Conservation (phyloP, 2,797 vertebrate species). For the Sylvilagus floridanus region DNA sequence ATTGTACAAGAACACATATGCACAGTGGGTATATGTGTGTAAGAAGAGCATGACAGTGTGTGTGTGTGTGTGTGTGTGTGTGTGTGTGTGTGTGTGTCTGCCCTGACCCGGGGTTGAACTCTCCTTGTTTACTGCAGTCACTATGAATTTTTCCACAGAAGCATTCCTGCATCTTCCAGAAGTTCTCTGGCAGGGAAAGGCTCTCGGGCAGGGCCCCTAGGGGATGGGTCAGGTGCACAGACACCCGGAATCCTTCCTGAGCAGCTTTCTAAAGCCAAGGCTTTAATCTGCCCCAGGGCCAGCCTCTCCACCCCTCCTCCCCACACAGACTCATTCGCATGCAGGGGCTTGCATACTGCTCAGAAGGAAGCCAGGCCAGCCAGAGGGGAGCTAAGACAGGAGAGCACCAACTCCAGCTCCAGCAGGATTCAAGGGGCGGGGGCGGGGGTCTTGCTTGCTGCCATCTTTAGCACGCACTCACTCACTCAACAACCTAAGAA, state of each 20-base stretch:
- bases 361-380: background rate
- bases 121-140: background rate
- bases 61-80: background rate
- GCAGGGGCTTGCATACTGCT: background rate
- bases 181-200: background rate
- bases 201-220: background rate
- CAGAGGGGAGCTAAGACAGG: background rate
- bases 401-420: background rate
- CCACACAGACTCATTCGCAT: background rate
- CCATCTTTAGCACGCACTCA: background rate
- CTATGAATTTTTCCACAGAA: slow-evolving; percentile 5
- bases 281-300: background rate
- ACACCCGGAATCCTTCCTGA: background rate
- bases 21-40: background rate
- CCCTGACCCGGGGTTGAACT: background rate
- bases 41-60: background rate
- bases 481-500: background rate
- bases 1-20: too few species aligned
- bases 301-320: background rate
- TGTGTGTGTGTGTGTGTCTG: background rate
- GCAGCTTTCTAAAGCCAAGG: background rate
- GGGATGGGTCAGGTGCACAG: background rate
- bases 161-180: background rate
- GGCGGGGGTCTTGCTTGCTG: background rate
- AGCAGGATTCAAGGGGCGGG: background rate